phyloP scores from a whole-genome alignment of 1,140 invertebrate species.

The Zaprionus ghesquierei region DNA sequence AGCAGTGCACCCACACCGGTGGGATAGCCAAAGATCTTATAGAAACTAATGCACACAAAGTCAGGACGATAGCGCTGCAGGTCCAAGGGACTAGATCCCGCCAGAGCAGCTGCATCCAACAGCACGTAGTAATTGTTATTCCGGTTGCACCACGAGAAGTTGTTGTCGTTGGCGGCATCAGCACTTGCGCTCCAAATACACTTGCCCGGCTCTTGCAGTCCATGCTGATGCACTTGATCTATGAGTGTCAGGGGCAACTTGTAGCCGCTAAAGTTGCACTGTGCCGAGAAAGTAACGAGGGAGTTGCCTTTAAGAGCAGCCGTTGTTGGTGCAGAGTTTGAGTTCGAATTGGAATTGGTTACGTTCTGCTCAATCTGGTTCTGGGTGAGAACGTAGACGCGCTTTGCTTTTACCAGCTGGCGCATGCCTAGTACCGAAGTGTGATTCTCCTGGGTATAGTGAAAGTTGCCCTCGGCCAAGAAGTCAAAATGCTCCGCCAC shows the following conservation, averaged over 20 bases:
- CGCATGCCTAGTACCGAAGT: constrained; percentile 97
- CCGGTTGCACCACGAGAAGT: constrained; percentile 1
- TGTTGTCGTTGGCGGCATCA: neutral
- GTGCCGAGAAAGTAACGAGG: constrained; percentile 94
- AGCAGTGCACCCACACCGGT: constrained; percentile 95
- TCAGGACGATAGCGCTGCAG: constrained; percentile 89
- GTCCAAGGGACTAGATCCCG: constrained; percentile 91
- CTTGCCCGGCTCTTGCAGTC: constrained; percentile 83
- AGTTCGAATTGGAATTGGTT: neutral
- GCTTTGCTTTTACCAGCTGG: constrained; percentile 85
- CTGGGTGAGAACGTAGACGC: constrained; percentile 84
- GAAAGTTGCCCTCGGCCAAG: constrained; percentile 85
- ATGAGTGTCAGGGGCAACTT: constrained; percentile 94
- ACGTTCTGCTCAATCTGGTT: constrained; percentile 83
- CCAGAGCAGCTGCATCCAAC: constrained; percentile 93
- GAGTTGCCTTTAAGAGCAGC: constrained; percentile 84
- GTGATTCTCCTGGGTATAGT: constrained; percentile 95
- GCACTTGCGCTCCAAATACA: constrained; percentile 2
- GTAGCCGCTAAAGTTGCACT: constrained; percentile 96
- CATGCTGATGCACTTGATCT: constrained; percentile 85
- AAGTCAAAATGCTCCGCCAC: constrained; percentile 92
- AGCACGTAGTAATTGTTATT: constrained; percentile 89
- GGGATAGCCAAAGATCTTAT: constrained; percentile 99
- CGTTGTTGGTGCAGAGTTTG: neutral
- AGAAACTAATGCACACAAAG: constrained; percentile 96